Evolutionary conservation across 2,888 invertebrate species (phyloP), one percentile per base, ranked within the genome.

Genomic region (Sesamia inferens): DNA sequence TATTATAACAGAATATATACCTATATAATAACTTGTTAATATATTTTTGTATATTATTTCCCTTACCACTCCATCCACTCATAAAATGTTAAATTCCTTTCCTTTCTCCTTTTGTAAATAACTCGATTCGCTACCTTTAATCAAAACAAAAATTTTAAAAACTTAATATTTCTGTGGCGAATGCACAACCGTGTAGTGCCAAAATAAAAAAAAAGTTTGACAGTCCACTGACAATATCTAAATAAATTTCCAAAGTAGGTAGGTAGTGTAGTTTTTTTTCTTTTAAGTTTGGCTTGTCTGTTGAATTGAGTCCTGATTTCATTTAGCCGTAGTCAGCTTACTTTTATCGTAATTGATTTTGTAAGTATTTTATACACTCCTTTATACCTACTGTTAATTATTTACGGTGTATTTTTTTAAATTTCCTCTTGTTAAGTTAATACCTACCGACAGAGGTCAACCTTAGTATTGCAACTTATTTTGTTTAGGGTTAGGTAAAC

Each of bases 281-380:
- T 39, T 74, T 47, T 39, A 19, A 11, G 24, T 10, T 47, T 67
- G 2, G n/a, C 3, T 64, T 8, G 8, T 7, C 1, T 42, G 44
- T 64, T 24, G 11, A 8, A 2, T 55, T 44, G 11, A 39, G 2
- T 16, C 11, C 22, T 58, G 19, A 54, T 5, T 72, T 22, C 5
- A 22, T 48, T n/a, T 47, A 10, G 14, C 57, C 13, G 42, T 13
- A 42, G 42, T 42, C 13, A 14, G 69, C 31, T 2, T 48, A 10
- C 24, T 39, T 55, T 47, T 24, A 14, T 42, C 19, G n/a, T n/a
- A 42, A 14, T 42, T 76, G 6, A 39, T 57, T 31, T 44, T 51
- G 74, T 74, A 74, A 78, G 78, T 74, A 78, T 8, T 58, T 7
- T 51, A 58, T 5, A 24, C 2, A 8, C 48, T 44, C 0, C 42